phyloP scores from a whole-genome alignment of 2,888 invertebrate species.

The Aromia moschata region DNA sequence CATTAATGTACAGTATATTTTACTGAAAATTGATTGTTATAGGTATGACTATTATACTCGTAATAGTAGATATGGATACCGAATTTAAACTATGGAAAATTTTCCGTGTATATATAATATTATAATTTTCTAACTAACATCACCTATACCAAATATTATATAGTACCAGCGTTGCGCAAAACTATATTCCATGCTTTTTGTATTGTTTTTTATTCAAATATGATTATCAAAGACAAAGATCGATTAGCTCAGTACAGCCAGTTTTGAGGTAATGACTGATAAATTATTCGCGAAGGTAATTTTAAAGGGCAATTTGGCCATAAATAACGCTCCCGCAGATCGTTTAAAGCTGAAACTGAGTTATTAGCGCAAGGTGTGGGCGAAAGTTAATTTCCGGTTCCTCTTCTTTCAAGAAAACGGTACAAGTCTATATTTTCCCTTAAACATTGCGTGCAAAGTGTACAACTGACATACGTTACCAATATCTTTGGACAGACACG shows the following conservation, averaged over 20 bases:
- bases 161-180: too few relatives aligned
- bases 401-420: constrained; percentile 23
- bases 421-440: constrained; percentile 19
- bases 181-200: too few relatives aligned
- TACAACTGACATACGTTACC: constrained; percentile 19
- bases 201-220: too few relatives aligned
- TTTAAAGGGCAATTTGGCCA: constrained; percentile 9
- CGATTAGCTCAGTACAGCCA: background rate
- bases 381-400: constrained; percentile 46
- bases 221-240: too few relatives aligned
- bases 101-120: too few relatives aligned
- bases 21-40: too few relatives aligned
- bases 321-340: constrained; percentile 18
- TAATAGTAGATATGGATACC: too few relatives aligned
- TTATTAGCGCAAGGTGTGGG: constrained; percentile 43
- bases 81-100: too few relatives aligned
- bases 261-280: background rate
- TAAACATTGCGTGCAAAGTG: constrained; percentile 18
- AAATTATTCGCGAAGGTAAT: background rate
- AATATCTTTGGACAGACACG: constrained; percentile 21
- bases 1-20: too few relatives aligned
- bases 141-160: too few relatives aligned
- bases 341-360: constrained; percentile 37
- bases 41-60: too few relatives aligned
- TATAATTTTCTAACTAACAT: too few relatives aligned